phyloP scores from a whole-genome alignment of 2,797 vertebrate species.

The Parauchenoglanis punctatus region DNA sequence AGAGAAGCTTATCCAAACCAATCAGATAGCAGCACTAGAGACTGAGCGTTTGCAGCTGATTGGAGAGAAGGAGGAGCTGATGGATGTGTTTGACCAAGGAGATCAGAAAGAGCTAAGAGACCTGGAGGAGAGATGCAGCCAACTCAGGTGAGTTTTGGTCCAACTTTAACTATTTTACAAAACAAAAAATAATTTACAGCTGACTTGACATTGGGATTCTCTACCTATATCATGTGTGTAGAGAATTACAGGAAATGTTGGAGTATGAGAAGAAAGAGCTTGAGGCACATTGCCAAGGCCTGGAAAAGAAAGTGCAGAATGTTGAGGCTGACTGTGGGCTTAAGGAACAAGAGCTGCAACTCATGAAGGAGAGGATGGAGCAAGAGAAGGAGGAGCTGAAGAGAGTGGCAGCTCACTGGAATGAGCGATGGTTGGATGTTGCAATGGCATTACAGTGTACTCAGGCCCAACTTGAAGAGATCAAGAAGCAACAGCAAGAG shows the following conservation, averaged over 20 bases:
- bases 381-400: constrained; percentile 64
- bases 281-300: constrained; percentile 58
- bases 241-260: constrained; percentile 60
- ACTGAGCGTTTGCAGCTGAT: constrained; percentile 65
- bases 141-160: constrained; percentile 65
- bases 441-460: constrained; percentile 66
- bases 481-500: constrained; percentile 55
- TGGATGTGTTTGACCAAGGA: constrained; percentile 49
- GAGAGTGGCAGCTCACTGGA: constrained; percentile 72
- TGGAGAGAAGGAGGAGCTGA: constrained; percentile 67
- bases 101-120: constrained; percentile 57
- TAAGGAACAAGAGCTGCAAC: constrained; percentile 59
- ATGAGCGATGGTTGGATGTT: constrained; percentile 71
- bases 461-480: constrained; percentile 69
- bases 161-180: not conserved
- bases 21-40: constrained; percentile 66
- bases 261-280: constrained; percentile 66
- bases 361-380: constrained; percentile 56
- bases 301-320: constrained; percentile 62
- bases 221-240: constrained; percentile 37
- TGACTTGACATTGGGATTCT: not conserved
- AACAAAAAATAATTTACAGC: not conserved
- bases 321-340: constrained; percentile 57
- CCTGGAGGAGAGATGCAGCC: constrained; percentile 59
- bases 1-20: constrained; percentile 60